phyloP scores from a whole-genome alignment of 1,140 invertebrate genomes.

The Augochlora pura region DNA sequence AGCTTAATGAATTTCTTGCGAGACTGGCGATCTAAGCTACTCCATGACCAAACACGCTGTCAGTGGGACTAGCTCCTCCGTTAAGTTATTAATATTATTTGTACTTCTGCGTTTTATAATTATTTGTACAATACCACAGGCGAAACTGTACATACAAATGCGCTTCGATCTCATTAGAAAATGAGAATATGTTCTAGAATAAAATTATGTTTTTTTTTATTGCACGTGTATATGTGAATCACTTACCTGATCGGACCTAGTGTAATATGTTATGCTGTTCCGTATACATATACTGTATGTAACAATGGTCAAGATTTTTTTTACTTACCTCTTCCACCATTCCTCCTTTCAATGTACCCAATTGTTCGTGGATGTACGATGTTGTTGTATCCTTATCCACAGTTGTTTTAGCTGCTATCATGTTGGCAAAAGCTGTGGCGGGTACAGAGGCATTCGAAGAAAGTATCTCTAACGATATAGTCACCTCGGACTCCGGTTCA shows the following conservation, averaged over 20 bases:
- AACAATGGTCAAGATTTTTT: slow-evolving; percentile 17
- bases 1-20: not conserved
- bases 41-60: not conserved
- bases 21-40: slow-evolving; percentile 15
- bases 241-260: not conserved
- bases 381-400: slow-evolving; percentile 61
- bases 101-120: slow-evolving; percentile 9
- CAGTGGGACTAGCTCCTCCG: not conserved
- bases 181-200: slow-evolving; percentile 35
- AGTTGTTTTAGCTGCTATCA: slow-evolving; percentile 69
- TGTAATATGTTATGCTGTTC: not conserved
- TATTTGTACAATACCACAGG: slow-evolving; percentile 16
- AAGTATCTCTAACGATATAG: slow-evolving; percentile 68
- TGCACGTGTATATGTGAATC: slow-evolving; percentile 16
- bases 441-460: slow-evolving; percentile 61
- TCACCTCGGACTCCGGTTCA: slow-evolving; percentile 75
- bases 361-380: slow-evolving; percentile 68
- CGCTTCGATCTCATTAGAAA: slow-evolving; percentile 17
- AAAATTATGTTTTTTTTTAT: slow-evolving; percentile 37
- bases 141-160: slow-evolving; percentile 2
- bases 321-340: slow-evolving; percentile 72
- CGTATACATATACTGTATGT: not conserved
- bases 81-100: slow-evolving; percentile 29
- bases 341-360: slow-evolving; percentile 66
- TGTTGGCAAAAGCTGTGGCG: slow-evolving; percentile 70